These are phyloP conservation scores for Euura lappo DNA, from an alignment of 1,140 invertebrate species.

Conservation along the genomic window DNA sequence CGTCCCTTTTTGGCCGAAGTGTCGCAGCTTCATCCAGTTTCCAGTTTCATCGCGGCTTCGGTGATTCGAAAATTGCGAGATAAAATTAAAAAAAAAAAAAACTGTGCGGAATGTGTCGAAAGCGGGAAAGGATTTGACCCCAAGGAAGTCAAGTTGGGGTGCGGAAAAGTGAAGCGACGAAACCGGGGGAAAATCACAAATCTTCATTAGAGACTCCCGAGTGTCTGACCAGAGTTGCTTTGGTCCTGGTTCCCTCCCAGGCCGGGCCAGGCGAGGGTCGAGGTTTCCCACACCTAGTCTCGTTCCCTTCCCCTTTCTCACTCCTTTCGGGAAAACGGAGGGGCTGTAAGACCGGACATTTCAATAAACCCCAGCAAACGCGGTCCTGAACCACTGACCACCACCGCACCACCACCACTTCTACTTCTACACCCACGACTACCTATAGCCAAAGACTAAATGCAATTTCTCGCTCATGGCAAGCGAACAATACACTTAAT, in stretches of 20 bases:
- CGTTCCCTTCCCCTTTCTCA: not conserved
- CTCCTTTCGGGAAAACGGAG: constrained; percentile 22
- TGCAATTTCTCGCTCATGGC: not conserved
- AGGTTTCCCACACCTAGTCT: not conserved
- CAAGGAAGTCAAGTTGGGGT: not conserved
- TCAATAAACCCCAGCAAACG: constrained; percentile 58
- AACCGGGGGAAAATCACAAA: constrained; percentile 40
- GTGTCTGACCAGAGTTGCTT: constrained; percentile 16
- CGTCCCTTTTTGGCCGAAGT: too few species aligned
- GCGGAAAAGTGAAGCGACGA: constrained; percentile 4
- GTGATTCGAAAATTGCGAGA: too few species aligned
- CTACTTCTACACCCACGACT: constrained; percentile 38
- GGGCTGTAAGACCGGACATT: constrained; percentile 55
- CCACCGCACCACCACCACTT: constrained; percentile 46
- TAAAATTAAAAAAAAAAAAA: not conserved
- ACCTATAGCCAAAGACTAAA: constrained; percentile 30
- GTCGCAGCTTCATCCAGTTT: not conserved
- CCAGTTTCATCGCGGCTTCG: too few species aligned
- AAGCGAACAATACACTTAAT: not conserved
- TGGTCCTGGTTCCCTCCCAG: not conserved
- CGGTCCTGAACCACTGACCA: constrained; percentile 49
- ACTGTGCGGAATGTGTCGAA: not conserved
- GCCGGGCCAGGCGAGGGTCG: too few species aligned
- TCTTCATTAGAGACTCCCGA: constrained; percentile 49
- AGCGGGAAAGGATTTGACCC: not conserved